phyloP scores from a whole-genome alignment of 1,140 invertebrate species.

The Antheraea mylitta region DNA sequence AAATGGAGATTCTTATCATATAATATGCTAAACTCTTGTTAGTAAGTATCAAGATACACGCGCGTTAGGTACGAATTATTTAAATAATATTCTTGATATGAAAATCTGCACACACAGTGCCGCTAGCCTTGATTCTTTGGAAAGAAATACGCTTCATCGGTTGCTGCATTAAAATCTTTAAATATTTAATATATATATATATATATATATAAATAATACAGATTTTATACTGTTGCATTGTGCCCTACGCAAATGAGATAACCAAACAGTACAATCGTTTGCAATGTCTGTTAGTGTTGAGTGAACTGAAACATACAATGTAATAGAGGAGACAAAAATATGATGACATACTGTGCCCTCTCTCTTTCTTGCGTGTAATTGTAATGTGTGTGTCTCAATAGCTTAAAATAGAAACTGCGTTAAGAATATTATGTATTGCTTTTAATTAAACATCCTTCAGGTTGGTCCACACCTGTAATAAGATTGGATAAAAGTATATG shows the following conservation, averaged over 20 bases:
- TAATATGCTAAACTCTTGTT: neutral
- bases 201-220: no score
- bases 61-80: conserved; percentile 6
- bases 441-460: no score
- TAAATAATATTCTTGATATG: conserved; percentile 2
- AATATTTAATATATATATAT: conserved; percentile 6
- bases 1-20: neutral
- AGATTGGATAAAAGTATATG: neutral
- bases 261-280: neutral
- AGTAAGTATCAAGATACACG: neutral
- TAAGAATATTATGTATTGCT: no score
- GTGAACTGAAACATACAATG: no score
- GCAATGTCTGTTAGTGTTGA: conserved; percentile 7
- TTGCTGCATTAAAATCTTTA: conserved; percentile 17
- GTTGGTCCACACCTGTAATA: conserved; percentile 5
- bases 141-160: conserved; percentile 19
- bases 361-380: no score
- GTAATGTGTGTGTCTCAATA: no score
- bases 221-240: conserved; percentile 18
- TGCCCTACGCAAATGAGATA: neutral
- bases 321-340: no score
- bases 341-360: no score
- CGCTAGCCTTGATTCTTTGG: neutral
- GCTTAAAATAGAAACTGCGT: no score
- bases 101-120: neutral